These are phyloP conservation scores for Babyrousa celebensis DNA, from an alignment of 2,797 vertebrate genomes.

Conservation along the genomic window DNA sequence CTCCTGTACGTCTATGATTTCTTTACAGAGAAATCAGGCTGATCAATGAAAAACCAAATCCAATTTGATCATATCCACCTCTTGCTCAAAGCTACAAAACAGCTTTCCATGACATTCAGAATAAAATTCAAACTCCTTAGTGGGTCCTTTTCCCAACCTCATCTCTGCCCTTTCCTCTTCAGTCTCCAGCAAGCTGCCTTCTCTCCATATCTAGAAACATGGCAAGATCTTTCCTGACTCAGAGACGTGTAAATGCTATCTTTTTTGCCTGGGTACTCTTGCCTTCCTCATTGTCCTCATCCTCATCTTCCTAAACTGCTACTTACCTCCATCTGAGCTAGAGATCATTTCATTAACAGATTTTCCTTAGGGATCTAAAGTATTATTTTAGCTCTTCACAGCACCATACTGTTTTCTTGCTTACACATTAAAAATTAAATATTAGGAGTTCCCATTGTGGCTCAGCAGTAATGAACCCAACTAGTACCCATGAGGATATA, in stretches of 20 bases:
- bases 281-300: not conserved
- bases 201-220: not conserved
- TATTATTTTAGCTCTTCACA: not conserved
- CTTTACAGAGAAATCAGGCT: not conserved
- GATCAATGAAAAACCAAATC: not conserved
- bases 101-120: not conserved
- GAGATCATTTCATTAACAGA: not conserved
- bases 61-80: not conserved
- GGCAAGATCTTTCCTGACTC: not conserved
- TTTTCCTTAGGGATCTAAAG: not conserved
- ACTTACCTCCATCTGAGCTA: not conserved
- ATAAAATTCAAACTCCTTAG: not conserved
- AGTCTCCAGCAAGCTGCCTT: not conserved
- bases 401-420: not conserved
- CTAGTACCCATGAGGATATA: too few relatives aligned
- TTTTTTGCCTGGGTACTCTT: not conserved
- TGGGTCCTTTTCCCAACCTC: not conserved
- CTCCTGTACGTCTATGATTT: not conserved
- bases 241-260: not conserved
- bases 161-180: not conserved
- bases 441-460: not conserved
- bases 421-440: not conserved
- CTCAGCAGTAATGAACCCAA: too few relatives aligned
- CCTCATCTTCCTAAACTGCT: conserved; percentile 3
- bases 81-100: not conserved